These are phyloP conservation scores for Cossypha heuglini DNA, from an alignment of 2,797 vertebrate genomes.

Conservation along the genomic window DNA sequence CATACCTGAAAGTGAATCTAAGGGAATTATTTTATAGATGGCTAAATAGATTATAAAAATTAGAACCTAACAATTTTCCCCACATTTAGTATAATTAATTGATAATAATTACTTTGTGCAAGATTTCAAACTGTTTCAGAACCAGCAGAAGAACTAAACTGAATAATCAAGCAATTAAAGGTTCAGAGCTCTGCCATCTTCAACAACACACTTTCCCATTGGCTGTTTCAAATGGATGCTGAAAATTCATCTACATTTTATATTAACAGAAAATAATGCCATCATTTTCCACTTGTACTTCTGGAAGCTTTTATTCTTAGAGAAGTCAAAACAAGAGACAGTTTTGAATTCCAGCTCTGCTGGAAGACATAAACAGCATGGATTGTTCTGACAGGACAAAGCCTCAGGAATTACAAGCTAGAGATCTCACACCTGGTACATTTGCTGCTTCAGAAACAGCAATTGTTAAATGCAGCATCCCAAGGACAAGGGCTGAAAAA, in stretches of 20 bases:
- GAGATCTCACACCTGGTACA: not conserved
- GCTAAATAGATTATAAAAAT: not conserved
- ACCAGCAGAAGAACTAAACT: not conserved
- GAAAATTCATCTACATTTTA: not conserved
- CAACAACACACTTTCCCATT: accelerated
- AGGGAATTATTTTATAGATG: not conserved
- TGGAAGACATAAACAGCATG: not conserved
- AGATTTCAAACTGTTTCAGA: not conserved
- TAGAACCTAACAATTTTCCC: not conserved
- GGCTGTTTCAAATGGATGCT: not conserved
- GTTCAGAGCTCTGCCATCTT: not conserved
- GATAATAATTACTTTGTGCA: not conserved
- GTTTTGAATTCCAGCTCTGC: not conserved
- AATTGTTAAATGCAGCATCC: not conserved
- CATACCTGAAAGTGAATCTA: not conserved
- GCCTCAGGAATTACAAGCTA: not conserved
- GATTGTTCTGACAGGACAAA: not conserved
- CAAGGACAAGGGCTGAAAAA: not conserved
- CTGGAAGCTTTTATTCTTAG: not conserved
- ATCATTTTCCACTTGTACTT: not conserved
- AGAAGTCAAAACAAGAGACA: not conserved
- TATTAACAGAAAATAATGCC: not conserved
- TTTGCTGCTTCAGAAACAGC: not conserved
- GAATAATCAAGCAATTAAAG: not conserved
- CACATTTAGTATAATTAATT: not conserved